Conservation (phyloP, 2,113 vertebrate species). For the Gobiocypris rarus region DNA sequence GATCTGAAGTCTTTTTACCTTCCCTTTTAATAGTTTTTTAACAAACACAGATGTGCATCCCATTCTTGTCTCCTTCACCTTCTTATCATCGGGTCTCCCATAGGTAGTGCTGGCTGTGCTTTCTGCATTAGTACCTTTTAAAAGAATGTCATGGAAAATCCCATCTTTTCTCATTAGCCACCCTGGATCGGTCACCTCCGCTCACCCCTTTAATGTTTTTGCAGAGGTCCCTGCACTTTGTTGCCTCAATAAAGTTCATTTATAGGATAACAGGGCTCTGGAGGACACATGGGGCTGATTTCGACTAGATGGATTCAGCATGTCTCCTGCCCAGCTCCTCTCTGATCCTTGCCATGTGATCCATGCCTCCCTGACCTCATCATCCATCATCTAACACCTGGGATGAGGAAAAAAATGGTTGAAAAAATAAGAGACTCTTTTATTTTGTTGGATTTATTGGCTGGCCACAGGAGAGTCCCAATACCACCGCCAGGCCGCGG, state of each 20-base stretch:
- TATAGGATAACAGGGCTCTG: constrained; percentile 76
- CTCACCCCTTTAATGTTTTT: constrained; percentile 69
- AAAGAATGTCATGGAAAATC: background rate
- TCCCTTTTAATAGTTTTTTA: constrained; percentile 38
- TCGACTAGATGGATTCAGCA: constrained; percentile 77
- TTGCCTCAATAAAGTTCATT: constrained; percentile 85
- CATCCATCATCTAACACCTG: constrained; percentile 76
- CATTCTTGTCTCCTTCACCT: constrained; percentile 64
- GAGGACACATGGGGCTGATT: constrained; percentile 84
- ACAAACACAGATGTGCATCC: background rate
- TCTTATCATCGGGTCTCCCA: constrained; percentile 51
- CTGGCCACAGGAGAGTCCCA: constrained; percentile 67
- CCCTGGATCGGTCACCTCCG: constrained; percentile 47
- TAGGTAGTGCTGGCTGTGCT: constrained; percentile 49
- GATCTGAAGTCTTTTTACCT: background rate
- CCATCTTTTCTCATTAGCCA: constrained; percentile 69
- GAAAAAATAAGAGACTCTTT: constrained; percentile 69
- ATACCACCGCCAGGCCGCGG: constrained; percentile 67
- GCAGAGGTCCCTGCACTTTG: constrained; percentile 73
- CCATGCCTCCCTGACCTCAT: constrained; percentile 63
- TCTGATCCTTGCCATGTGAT: constrained; percentile 64
- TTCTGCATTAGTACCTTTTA: constrained; percentile 58
- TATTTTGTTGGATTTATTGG: constrained; percentile 80
- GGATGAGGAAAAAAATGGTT: constrained; percentile 61
- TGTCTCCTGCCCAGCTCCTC: constrained; percentile 61